Percentiles rank a stretch among this genome's conserved stretches.
Evolutionary conservation across 1,140 invertebrate genomes (phyloP).

Genomic region (Meteorus sp.): DNA sequence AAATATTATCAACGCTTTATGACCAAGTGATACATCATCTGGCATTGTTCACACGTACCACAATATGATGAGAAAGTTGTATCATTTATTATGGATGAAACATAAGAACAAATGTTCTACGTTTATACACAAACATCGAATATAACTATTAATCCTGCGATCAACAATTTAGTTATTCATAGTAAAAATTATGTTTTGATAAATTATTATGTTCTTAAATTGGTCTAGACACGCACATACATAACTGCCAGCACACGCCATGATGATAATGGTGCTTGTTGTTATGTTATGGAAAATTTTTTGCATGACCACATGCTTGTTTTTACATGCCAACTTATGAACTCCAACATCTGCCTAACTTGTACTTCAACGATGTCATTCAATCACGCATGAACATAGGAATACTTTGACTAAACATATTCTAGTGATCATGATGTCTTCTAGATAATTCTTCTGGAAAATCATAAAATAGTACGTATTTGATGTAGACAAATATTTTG

Average conservation of each 20-base stretch:
- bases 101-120: neutral
- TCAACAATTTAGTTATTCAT: neutral
- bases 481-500: too few species aligned
- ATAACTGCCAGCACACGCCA: neutral
- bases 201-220: neutral
- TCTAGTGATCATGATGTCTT: too few species aligned
- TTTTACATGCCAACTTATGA: too few species aligned
- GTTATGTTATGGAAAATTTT: neutral
- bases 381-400: too few species aligned
- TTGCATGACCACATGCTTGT: too few species aligned
- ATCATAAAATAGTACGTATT: too few species aligned
- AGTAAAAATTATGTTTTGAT: neutral
- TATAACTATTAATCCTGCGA: neutral
- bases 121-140: neutral
- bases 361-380: neutral
- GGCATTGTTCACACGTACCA: too few species aligned
- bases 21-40: neutral
- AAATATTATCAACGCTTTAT: neutral
- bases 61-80: neutral
- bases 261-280: neutral
- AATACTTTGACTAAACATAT: too few species aligned
- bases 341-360: too few species aligned
- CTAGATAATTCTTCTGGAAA: too few species aligned
- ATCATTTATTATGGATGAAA: neutral
- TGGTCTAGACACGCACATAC: constrained; percentile 17